A percentile compares a stretch with the other conserved stretches of the same genome.
These are phyloP conservation scores for Xiphorhynchus elegans DNA, from an alignment of 2,113 vertebrate genomes.

Conservation along the genomic window DNA sequence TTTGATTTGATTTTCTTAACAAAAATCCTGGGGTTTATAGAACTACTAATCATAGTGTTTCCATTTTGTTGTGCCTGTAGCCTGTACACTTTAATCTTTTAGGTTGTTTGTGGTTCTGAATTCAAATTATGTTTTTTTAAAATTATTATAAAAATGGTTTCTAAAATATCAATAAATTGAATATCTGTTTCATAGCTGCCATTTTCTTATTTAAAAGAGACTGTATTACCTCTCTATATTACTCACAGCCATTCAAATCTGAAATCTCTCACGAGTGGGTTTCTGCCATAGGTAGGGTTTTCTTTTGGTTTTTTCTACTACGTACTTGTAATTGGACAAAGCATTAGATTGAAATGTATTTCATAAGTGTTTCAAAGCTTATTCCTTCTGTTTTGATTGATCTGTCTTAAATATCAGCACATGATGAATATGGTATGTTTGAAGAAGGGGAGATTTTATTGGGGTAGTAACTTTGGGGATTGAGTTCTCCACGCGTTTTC, in stretches of 20 bases:
- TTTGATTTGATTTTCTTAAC: background rate
- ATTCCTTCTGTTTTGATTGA: background rate
- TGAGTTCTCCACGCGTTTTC: background rate
- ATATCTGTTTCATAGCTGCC: background rate
- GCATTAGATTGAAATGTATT: background rate
- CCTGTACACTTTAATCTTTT: background rate
- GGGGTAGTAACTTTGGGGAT: background rate
- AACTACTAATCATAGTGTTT: background rate
- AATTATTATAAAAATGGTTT: background rate
- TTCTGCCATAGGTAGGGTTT: background rate
- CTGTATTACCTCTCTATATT: background rate
- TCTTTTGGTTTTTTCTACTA: background rate
- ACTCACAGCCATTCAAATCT: background rate
- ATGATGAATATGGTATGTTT: background rate
- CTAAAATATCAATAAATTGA: background rate
- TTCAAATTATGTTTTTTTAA: background rate
- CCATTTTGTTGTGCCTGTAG: background rate
- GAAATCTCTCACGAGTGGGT: background rate
- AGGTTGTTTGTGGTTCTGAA: background rate
- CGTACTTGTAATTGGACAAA: background rate
- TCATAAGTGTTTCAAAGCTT: background rate
- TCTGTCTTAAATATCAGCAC: background rate
- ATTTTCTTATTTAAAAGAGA: background rate
- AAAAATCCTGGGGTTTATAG: background rate
- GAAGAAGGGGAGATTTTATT: background rate